Evolutionary conservation across 2,797 vertebrate genomes (phyloP), one percentile per base, ranked within the genome.

Genomic region (Trachurus trachurus): DNA sequence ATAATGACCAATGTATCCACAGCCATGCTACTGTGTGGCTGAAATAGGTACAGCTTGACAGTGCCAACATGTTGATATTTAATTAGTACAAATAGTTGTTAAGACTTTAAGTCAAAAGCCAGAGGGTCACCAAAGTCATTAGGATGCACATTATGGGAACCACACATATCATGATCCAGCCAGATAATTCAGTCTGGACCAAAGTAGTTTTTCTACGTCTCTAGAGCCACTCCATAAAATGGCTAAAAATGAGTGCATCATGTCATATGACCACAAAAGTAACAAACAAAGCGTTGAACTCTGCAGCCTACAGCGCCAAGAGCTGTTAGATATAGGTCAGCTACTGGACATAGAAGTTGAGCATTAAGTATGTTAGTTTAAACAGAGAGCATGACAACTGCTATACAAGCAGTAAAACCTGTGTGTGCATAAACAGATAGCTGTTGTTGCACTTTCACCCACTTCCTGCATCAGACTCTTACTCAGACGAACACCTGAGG

Each of bases 361-460:
- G 56, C 29, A 45, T 50, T 5, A 31, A 9, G 4, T 39, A 19
- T 9, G 56, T 15, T 5, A 21, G 56, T 34, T 39, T 12, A 29
- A 4, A 59, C n/a, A 53, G 44, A 17, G 10, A 34, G 29, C 80
- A 21, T 69, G 67, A 60, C 39, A 19, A n/a, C n/a, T 53, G 22
- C n/a, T 5, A 29, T 2, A n/a, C 2, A 12, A 7, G 65, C 72
- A 66, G 61, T 71, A 66, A 70, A 73, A n/a, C 7, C 3, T 53
- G 6, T 21, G 42, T 54, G 62, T 56, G 19, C 22, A 16, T 6
- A 22, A 0, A 37, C 6, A 72, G 22, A 45, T 22, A n/a, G 21
- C 44, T 66, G 22, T 56, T 6, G 13, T 12, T 77, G 65, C 42
- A 67, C 88, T 86, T 82, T 86, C 59, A 87, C 82, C 79, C 52